Base-by-base conservation (phyloP, 2,113 vertebrate species). In the Phylloscopus trochiloides region DNA sequence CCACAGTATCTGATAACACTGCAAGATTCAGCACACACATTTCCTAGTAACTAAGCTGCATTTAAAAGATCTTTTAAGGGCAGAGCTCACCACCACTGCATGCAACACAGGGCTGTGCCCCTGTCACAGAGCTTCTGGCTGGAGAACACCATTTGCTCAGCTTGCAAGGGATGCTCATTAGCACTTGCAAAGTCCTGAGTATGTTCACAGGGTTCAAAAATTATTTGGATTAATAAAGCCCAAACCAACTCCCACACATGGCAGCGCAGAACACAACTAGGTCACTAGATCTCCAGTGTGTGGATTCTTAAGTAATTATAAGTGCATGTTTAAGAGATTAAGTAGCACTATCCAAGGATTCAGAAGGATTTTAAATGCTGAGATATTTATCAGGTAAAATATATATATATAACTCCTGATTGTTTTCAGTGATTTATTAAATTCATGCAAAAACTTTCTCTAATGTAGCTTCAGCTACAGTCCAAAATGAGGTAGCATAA, bases 401-500 rank as follows among this genome's bases (percentile, higher is more conserved):
- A 70, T n/a, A 65, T 62, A 31, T 63, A 31, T 68, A 4, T 58
- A 17, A 62, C 4, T 68, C 26, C 74, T 0, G 1, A 32, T 40
- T 93, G 28, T 70, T 94, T 90, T 71, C 51, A 77, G 38, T 73
- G 51, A 73, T 47, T 32, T 20, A 80, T 92, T 80, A 80, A 79
- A 61, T 38, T 55, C 15, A 43, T 40, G 19, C 32, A 76, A 73
- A 94, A 88, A 50, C 32, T 83, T 76, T 67, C 48, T 28, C 51
- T 93, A 51, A 70, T 20, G 31, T 51, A 92, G 47, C 17, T 88
- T 92, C 79, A 83, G 22, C 48, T 92, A 66, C 24, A 20, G 66
- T 88, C 88, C 67, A 83, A 92, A 88, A 88, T 77, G 38, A 92
- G 22, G 29, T 42, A 92, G 57, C 42, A 40, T 94, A 94, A 86